Evolutionary conservation across 2,888 invertebrate genomes (phyloP).

Genomic region (Elmis aenea): DNA sequence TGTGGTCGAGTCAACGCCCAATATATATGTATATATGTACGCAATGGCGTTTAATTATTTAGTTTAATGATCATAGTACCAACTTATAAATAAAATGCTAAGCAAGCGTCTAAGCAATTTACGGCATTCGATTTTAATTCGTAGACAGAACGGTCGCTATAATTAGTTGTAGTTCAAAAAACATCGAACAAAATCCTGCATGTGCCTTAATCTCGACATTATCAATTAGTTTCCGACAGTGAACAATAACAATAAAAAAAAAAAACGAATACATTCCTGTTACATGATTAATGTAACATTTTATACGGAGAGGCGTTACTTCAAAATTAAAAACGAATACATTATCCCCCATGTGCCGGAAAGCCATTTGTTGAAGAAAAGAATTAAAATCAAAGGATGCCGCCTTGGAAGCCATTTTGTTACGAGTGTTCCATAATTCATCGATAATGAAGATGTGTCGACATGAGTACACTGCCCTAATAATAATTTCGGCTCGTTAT

Average conservation of each 20-base stretch:
- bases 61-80: no score
- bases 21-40: no score
- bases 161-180: neutral
- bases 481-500: no score
- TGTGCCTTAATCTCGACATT: constrained; percentile 13
- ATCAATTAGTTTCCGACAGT: constrained; percentile 12
- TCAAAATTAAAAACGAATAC: constrained; percentile 31
- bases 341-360: constrained; percentile 23
- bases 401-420: constrained; percentile 31
- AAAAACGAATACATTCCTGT: constrained; percentile 29
- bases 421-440: constrained; percentile 21
- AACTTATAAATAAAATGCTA: no score
- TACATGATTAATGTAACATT: constrained; percentile 32
- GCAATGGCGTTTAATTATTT: no score
- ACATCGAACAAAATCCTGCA: constrained; percentile 3
- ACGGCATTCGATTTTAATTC: neutral
- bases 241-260: constrained; percentile 24
- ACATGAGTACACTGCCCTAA: no score
- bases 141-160: neutral
- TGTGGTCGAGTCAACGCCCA: no score
- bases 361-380: constrained; percentile 23
- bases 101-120: no score
- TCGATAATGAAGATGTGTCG: constrained; percentile 30
- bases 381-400: constrained; percentile 32
- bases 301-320: constrained; percentile 31